Evolutionary conservation across 2,888 invertebrate genomes (phyloP).

Genomic region (Bombyx huttoni): DNA sequence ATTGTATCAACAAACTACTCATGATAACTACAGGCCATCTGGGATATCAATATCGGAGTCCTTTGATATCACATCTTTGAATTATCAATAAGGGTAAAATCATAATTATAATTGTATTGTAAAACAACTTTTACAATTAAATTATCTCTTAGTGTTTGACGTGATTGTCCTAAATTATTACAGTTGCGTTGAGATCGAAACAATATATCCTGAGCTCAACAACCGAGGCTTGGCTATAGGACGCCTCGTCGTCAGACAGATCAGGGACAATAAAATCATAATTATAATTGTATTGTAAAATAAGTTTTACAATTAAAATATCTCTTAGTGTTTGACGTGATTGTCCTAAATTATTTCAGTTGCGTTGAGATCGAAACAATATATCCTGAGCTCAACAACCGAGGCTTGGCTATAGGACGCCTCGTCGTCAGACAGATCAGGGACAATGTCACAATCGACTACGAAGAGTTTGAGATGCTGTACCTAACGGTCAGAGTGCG

Average conservation of each 20-base stretch:
- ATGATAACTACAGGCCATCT: too few relatives aligned
- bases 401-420: constrained; percentile 39
- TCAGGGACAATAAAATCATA: constrained; percentile 31
- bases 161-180: constrained; percentile 2
- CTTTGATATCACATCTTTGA: too few relatives aligned
- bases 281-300: too few relatives aligned
- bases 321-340: too few relatives aligned
- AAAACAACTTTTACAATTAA: too few relatives aligned
- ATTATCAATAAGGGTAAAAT: too few relatives aligned
- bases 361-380: constrained; percentile 52
- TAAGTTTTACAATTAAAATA: too few relatives aligned
- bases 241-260: constrained; percentile 40
- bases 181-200: constrained; percentile 58
- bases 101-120: too few relatives aligned
- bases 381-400: constrained; percentile 27
- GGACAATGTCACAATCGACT: constrained; percentile 63
- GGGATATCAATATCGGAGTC: too few relatives aligned
- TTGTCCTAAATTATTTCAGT: constrained; percentile 21
- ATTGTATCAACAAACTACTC: too few relatives aligned
- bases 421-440: constrained; percentile 47
- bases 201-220: constrained; percentile 32
- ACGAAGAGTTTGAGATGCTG: constrained; percentile 73
- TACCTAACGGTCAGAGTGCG: constrained; percentile 64
- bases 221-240: constrained; percentile 40
- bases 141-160: too few relatives aligned